Evolutionary conservation across 2,797 vertebrate genomes (phyloP).

Genomic region (Microcaecilia unicolor): DNA sequence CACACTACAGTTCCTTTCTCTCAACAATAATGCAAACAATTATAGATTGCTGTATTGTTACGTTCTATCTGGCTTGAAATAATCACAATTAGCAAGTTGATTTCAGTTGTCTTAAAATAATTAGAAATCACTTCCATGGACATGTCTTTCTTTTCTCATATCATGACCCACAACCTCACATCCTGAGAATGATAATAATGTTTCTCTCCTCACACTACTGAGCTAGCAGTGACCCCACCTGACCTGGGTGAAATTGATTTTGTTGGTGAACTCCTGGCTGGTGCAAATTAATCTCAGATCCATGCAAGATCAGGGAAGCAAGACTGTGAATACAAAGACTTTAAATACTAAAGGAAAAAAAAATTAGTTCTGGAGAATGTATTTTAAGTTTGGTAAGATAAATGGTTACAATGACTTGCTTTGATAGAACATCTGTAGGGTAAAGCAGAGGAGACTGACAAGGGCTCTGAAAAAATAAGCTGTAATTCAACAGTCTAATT

Average conservation of each 20-base stretch:
- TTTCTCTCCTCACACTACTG: slow-evolving; percentile 62
- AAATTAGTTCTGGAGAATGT: slow-evolving; percentile 57
- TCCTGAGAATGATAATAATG: slow-evolving; percentile 71
- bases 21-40: background rate
- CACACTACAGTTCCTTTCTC: background rate
- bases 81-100: background rate
- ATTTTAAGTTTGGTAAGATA: slow-evolving; percentile 80
- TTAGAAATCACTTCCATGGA: slow-evolving; percentile 18
- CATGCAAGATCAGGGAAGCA: slow-evolving; percentile 61
- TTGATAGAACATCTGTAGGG: slow-evolving; percentile 82
- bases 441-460: slow-evolving; percentile 61
- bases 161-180: slow-evolving; percentile 35
- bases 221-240: slow-evolving; percentile 67
- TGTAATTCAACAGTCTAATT: slow-evolving; percentile 93
- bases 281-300: slow-evolving; percentile 77
- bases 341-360: slow-evolving; percentile 31
- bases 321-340: slow-evolving; percentile 54
- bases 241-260: slow-evolving; percentile 90
- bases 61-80: background rate
- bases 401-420: slow-evolving; percentile 79
- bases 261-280: slow-evolving; percentile 72
- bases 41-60: background rate
- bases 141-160: background rate
- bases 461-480: slow-evolving; percentile 59
- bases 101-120: slow-evolving; percentile 17